phyloP scores from a whole-genome alignment of 2,797 vertebrate genomes.

The Rhodeus uyekii region DNA sequence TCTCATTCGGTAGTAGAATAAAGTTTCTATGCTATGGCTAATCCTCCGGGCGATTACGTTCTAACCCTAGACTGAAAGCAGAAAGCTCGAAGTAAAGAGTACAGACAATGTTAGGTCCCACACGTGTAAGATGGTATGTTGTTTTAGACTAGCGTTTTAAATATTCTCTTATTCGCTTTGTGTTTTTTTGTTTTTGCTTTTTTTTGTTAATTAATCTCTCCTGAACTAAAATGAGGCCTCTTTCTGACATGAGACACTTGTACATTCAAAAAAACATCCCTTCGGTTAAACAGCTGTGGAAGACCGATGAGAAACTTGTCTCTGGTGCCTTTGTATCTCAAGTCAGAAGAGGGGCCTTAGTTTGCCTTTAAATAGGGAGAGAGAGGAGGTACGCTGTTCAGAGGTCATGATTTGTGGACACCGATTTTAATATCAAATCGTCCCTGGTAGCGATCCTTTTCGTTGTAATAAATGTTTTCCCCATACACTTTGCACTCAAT shows the following conservation, averaged over 20 bases:
- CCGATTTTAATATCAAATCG: constrained; percentile 93
- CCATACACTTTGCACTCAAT: constrained; percentile 92
- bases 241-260: constrained; percentile 58
- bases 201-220: constrained; percentile 55
- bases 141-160: constrained; percentile 57
- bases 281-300: background rate
- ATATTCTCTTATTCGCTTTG: constrained; percentile 11
- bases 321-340: constrained; percentile 47
- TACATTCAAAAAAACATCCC: constrained; percentile 47
- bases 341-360: constrained; percentile 50
- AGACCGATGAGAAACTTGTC: constrained; percentile 26
- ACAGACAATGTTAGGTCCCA: constrained; percentile 89
- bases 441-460: constrained; percentile 97
- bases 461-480: constrained; percentile 90
- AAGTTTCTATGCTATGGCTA: constrained; percentile 91
- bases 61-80: constrained; percentile 90
- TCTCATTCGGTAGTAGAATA: constrained; percentile 92
- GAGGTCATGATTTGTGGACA: constrained; percentile 86
- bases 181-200: constrained; percentile 17
- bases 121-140: constrained; percentile 79
- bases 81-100: constrained; percentile 91
- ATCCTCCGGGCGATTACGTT: constrained; percentile 86
- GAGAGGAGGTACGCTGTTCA: constrained; percentile 66
- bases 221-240: constrained; percentile 52
- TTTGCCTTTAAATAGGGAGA: constrained; percentile 49